Conservation (phyloP, 2,797 vertebrate species). For the Oreochromis grahami region DNA sequence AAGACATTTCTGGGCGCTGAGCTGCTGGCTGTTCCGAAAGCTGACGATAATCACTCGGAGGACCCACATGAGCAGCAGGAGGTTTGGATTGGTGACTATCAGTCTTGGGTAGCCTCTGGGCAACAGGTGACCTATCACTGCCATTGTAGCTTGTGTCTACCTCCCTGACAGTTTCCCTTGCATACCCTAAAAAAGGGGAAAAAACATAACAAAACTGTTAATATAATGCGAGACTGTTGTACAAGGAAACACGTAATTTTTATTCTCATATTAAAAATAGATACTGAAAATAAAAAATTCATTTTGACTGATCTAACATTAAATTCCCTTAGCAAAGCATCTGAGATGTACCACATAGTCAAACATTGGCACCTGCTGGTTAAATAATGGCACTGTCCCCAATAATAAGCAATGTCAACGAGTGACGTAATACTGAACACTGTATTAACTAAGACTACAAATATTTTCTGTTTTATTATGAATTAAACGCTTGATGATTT, state of each 20-base stretch:
- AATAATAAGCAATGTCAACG: neutral
- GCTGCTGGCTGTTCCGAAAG: slow-evolving; percentile 49
- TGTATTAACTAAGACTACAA: neutral
- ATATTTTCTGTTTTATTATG: neutral
- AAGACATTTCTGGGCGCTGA: slow-evolving; percentile 47
- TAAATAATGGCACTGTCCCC: neutral
- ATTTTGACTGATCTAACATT: neutral
- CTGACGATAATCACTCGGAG: slow-evolving; percentile 51
- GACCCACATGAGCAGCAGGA: slow-evolving; percentile 27
- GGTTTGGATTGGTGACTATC: slow-evolving; percentile 58
- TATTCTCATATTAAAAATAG: neutral
- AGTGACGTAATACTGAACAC: neutral
- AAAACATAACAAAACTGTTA: neutral
- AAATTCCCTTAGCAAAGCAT: neutral
- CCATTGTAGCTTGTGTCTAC: slow-evolving; percentile 62
- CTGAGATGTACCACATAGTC: neutral
- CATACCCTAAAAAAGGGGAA: slow-evolving; percentile 44
- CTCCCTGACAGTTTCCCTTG: slow-evolving; percentile 64
- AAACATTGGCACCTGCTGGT: slow-evolving; percentile 51
- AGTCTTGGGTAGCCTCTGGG: slow-evolving; percentile 46
- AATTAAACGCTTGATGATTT: neutral
- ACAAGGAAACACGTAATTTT: neutral
- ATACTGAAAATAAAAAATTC: neutral
- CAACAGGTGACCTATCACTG: slow-evolving; percentile 54
- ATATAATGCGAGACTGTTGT: neutral